Conservation (phyloP, 2,888 invertebrate species). For the Drosophila maculinotata region DNA sequence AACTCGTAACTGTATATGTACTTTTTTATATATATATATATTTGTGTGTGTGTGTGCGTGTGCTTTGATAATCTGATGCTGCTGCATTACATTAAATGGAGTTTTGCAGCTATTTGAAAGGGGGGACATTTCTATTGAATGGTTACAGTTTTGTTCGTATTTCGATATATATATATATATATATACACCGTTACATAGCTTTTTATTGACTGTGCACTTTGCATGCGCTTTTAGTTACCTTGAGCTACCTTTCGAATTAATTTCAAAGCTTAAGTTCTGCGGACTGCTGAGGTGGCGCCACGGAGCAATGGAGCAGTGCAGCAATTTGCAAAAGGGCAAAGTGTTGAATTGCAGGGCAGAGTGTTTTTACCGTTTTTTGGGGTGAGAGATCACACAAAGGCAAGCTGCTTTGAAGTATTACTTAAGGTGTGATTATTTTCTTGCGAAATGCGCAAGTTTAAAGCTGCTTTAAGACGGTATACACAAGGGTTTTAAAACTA, state of each 20-base stretch:
- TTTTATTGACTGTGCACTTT: slow-evolving; percentile 40
- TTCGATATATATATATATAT: slow-evolving; percentile 2
- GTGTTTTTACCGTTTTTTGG: slow-evolving; percentile 11
- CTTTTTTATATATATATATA: background rate
- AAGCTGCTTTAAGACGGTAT: background rate
- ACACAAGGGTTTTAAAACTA: background rate
- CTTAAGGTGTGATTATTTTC: slow-evolving; percentile 25
- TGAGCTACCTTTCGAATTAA: slow-evolving; percentile 41
- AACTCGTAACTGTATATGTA: slow-evolving; percentile 10
- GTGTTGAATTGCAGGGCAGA: slow-evolving; percentile 23
- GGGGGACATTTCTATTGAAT: slow-evolving; percentile 1
- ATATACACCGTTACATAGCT: slow-evolving; percentile 2
- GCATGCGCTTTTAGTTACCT: slow-evolving; percentile 53
- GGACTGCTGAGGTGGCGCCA: slow-evolving; percentile 12
- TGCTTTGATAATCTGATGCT: slow-evolving; percentile 45
- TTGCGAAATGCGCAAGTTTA: slow-evolving; percentile 5
- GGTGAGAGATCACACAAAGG: slow-evolving; percentile 16
- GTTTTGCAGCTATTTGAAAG: slow-evolving; percentile 22
- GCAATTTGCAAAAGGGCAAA: slow-evolving; percentile 21
- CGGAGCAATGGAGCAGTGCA: background rate
- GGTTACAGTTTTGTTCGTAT: slow-evolving; percentile 5
- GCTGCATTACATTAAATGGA: slow-evolving; percentile 53
- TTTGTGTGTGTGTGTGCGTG: slow-evolving; percentile 19
- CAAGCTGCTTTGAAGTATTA: slow-evolving; percentile 27
- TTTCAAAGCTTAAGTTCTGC: slow-evolving; percentile 37